Base-by-base conservation (phyloP, 1,140 invertebrate species). In the Danaus plexippus region DNA sequence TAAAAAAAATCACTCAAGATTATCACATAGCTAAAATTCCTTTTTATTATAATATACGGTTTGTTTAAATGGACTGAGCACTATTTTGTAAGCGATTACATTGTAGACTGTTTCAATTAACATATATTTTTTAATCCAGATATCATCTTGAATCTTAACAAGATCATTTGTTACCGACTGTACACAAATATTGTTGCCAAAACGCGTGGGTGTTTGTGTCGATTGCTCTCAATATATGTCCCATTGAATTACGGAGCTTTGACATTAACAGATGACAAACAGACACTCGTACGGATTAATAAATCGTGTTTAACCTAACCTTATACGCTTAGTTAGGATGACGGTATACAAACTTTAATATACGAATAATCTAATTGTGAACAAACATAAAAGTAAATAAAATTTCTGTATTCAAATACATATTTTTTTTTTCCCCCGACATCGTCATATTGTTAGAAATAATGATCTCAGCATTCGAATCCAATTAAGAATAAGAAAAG, bases 141-240 rank as follows among this genome's bases (percentile, higher is more conserved):
- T 15, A 15, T 1, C 15, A 15, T 15, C 15, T 15, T 15, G 3
- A 15, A 15, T 15, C 15, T 15, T 15, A 15, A 15, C 15, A 15
- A 15, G 15, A 15, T 15, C 15, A 15, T 60, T 58, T 61, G 44
- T 18, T 47, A 22, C 15, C 52, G 43, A 63, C 43, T 41, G 61
- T 67, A 70, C 65, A 48, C 18, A 47, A 50, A 55, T 58, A 54
- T 51, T 63, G 51, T 61, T 54, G 51, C 47, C 54, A 58, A 59
- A 54, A 11, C 42, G 49, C 58, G 71, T 73, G 53, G 67, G 67
- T 49, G 62, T 43, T 42, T 9, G 15, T 66, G 65, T 73, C 71
- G 67, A 73, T 67, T 52, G 55, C 44, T 63, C 45, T 61, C 63
- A 58, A 67, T 64, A 59, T 62, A 67, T 64, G 56, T 59, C 58